Evolutionary conservation across 37 sponge, comb jelly and placozoan species (phyloP), one percentile per base, ranked within the genome.

Genomic region (Hexactinellida sp.): DNA sequence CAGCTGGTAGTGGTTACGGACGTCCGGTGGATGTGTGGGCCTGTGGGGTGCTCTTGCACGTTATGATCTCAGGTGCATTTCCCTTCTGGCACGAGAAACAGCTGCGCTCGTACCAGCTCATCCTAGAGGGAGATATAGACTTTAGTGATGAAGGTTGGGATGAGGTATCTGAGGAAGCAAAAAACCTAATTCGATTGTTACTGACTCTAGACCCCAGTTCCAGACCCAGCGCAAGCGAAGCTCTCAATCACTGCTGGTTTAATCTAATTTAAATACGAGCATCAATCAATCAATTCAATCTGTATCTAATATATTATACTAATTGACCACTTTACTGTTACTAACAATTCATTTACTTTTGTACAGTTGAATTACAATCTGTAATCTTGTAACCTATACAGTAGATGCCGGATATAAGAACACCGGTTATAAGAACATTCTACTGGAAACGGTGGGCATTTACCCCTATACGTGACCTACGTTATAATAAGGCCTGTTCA

Each of bases 1-100:
- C 76, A 32, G 25, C 76, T 5, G 34, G 3, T 7, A n/a, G 13
- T 7, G 76, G 76, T 3, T 63, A 63, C 76, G 76, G 76, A 10
- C 21, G 76, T 10, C 21, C 21, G 25, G 76, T 63, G 13, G 76
- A 63, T n/a, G 3, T 63, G 32, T 63, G 76, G 76, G 76, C 76
- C 5, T 63, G 76, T n/a, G 76, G 76, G 34, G 76, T 63, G 34
- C 21, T 63, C 76, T n/a, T 63, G 34, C 13, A 63, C 13, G 76
- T 28, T 1, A 63, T 63, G 76, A 10, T 63, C 3, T 63, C 76
- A 32, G 76, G 76, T 32, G 13, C 32, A 32, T 63, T 63, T 63
- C 76, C 76, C 13, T 63, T 63, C 76, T 63, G 76, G 76, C 76
- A 63, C 13, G 76, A 63, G 30, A 63, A 63, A 28, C 76, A 63